phyloP scores from a whole-genome alignment of 2,888 invertebrate genomes.

The Agrotis puta region DNA sequence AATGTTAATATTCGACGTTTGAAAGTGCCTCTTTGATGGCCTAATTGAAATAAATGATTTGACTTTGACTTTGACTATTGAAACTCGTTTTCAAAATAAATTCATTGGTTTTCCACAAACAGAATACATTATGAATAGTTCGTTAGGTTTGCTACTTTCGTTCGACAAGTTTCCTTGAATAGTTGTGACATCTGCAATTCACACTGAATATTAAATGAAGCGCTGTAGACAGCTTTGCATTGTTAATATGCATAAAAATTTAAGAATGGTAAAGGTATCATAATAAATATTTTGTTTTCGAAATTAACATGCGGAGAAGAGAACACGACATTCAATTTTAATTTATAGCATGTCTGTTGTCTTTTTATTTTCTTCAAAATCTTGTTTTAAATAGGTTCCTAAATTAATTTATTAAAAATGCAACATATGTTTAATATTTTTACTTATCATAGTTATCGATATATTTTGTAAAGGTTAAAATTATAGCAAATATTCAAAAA shows the following conservation, averaged over 20 bases:
- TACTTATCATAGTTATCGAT: too few relatives aligned
- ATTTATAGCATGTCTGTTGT: neutral
- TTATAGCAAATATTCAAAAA: neutral
- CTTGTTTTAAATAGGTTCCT: neutral
- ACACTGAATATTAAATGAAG: slow-evolving; percentile 68
- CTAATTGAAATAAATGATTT: too few relatives aligned
- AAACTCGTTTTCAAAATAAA: slow-evolving; percentile 6
- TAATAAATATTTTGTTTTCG: slow-evolving; percentile 30
- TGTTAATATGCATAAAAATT: slow-evolving; percentile 49
- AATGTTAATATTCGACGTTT: too few relatives aligned
- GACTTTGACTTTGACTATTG: too few relatives aligned
- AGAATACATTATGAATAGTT: slow-evolving; percentile 24
- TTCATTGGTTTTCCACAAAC: slow-evolving; percentile 24
- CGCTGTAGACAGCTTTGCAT: slow-evolving; percentile 47
- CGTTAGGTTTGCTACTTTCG: slow-evolving; percentile 46
- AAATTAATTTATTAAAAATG: neutral
- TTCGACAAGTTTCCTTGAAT: slow-evolving; percentile 53
- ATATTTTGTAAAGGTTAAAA: neutral
- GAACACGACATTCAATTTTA: slow-evolving; percentile 10
- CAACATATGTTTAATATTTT: too few relatives aligned
- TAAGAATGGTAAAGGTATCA: slow-evolving; percentile 9
- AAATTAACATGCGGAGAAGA: slow-evolving; percentile 17
- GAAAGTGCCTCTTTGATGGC: too few relatives aligned
- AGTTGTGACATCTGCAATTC: slow-evolving; percentile 62
- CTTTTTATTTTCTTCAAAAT: slow-evolving; percentile 10